A percentile compares a stretch with the other conserved stretches of the same genome.
phyloP scores from a whole-genome alignment of 2,797 vertebrate species.

The Myotis vivesi region DNA sequence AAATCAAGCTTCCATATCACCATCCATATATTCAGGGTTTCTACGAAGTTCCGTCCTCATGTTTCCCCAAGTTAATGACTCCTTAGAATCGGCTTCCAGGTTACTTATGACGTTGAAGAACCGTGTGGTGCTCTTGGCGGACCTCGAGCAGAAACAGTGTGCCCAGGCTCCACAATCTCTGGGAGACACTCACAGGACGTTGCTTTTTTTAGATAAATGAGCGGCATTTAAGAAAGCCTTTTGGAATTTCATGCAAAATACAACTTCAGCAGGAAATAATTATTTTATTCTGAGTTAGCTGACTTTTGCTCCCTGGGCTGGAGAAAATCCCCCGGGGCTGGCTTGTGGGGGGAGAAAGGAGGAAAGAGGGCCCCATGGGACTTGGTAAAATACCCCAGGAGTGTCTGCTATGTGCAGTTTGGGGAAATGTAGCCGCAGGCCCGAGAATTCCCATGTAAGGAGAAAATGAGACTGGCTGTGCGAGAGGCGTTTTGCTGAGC shows the following conservation, averaged over 20 bases:
- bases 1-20: not conserved
- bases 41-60: not conserved
- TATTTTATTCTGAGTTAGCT: not conserved
- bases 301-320: not conserved
- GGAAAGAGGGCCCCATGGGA: too few relatives aligned
- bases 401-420: fast-evolving
- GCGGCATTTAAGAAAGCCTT: not conserved
- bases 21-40: not conserved
- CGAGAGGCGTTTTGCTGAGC: not conserved
- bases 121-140: too few relatives aligned
- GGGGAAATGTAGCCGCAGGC: not conserved
- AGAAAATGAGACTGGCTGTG: not conserved
- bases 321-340: not conserved
- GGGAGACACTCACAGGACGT: not conserved
- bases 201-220: conserved; percentile 24
- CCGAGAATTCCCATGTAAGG: not conserved
- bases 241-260: not conserved
- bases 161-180: not conserved
- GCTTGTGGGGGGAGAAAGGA: not conserved
- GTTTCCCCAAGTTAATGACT: not conserved
- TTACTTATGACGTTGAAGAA: not conserved
- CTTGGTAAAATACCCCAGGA: not conserved
- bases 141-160: not conserved
- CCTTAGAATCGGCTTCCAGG: not conserved
- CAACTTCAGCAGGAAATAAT: not conserved